Evolutionary conservation across 2,888 invertebrate species (phyloP), one percentile per base, ranked within the genome.

Genomic region (Trichacis sp.): DNA sequence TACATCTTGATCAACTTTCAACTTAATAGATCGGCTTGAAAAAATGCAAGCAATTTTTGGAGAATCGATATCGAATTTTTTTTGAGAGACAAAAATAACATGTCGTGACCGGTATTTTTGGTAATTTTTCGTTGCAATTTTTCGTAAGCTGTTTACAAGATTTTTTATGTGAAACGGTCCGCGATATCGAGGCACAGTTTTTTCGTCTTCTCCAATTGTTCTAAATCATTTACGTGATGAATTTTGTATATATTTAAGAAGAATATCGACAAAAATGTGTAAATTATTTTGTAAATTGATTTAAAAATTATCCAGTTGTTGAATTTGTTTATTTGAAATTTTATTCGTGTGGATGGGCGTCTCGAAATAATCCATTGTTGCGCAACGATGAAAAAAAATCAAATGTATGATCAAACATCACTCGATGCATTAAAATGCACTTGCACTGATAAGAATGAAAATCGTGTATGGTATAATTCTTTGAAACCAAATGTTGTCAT

Each of bases 391-490:
- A 15, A 15, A 40, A 40, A 40, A n/a, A 24, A 24, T 33, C 33
- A 33, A 33, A 11, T 33, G 33, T 6, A n/a, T n/a, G n/a, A 33
- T 33, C 11, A n/a, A 33, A 33, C 3, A 24, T 24, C 8, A 24
- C 24, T 24, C 8, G 8, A 24, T 24, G 24, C 24, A 24, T 8
- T 8, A 8, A n/a, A 33, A 33, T 33, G 33, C 33, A 33, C 33
- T 33, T 9, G 33, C n/a, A 33, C 33, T 33, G 33, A n/a, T 17
- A n/a, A 15, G 6, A 40, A 18, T 43, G 43, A 43, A 43, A 43
- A 43, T 43, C 43, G 43, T 43, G 43, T 43, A 43, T 43, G 17
- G 17, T 19, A 9, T 33, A 1, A 43, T 43, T n/a, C 3, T 18
- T 18, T 43, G n/a, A 8, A 17, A 42, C 18, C 17, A 42, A 42